These are phyloP conservation scores for Lycodopsis pacificus DNA, from an alignment of 2,797 vertebrate genomes.

Conservation along the genomic window DNA sequence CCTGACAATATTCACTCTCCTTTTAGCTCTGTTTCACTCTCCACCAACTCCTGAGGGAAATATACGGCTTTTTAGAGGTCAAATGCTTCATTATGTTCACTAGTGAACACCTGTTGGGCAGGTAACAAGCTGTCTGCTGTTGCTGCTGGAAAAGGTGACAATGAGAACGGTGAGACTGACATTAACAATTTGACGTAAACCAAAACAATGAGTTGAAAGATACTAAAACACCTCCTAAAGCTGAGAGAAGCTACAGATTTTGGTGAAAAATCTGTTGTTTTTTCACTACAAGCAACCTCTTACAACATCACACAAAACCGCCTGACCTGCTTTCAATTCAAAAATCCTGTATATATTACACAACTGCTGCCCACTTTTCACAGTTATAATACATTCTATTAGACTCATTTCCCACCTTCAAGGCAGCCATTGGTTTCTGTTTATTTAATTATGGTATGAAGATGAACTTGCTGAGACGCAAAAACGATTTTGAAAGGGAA, in stretches of 20 bases:
- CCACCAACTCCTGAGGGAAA: background rate
- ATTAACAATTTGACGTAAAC: background rate
- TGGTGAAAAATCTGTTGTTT: background rate
- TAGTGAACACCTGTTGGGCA: background rate
- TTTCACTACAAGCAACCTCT: background rate
- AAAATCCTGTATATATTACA: background rate
- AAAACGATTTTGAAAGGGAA: too few species aligned
- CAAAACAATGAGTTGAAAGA: background rate
- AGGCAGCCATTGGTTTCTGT: background rate
- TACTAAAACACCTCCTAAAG: background rate
- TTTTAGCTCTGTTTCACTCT: conserved; percentile 1
- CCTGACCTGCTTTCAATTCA: background rate
- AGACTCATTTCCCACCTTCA: background rate
- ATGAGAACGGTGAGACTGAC: background rate
- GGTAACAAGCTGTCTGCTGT: background rate
- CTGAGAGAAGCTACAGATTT: background rate
- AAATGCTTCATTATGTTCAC: background rate
- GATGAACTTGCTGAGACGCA: too few species aligned
- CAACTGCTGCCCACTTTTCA: background rate
- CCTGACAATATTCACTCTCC: background rate
- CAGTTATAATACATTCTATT: background rate
- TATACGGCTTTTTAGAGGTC: background rate
- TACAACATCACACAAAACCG: background rate
- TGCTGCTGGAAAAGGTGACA: background rate
- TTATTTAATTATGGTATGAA: too few species aligned